Evolutionary conservation across 2,797 vertebrate species (phyloP).

Genomic region (Cossypha polioptera): DNA sequence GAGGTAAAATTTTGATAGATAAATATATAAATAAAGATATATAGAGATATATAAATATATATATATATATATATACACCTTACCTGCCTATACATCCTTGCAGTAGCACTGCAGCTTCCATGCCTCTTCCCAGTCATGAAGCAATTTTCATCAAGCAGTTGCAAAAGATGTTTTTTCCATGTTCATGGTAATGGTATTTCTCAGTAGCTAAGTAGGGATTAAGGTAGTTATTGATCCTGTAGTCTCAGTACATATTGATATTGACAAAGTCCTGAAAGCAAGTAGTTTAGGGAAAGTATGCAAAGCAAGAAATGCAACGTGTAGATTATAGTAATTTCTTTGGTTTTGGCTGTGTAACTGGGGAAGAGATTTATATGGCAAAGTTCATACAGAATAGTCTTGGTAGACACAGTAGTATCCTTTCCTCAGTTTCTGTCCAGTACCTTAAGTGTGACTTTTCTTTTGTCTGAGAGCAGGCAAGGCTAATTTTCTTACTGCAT

Average conservation of each 20-base stretch:
- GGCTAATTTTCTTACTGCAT: neutral
- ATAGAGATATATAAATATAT: too few species aligned
- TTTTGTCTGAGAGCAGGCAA: neutral
- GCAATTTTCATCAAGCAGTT: neutral
- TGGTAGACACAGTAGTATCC: neutral
- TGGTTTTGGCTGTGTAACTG: neutral
- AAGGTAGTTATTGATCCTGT: neutral
- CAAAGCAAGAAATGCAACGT: neutral
- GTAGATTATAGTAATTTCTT: neutral
- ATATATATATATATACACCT: neutral
- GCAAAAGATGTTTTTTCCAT: neutral
- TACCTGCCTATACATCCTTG: neutral
- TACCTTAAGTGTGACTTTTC: neutral
- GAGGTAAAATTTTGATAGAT: neutral
- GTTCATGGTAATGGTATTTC: neutral
- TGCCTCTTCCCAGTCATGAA: neutral
- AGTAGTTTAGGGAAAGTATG: neutral
- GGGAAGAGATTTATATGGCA: neutral
- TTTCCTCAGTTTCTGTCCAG: neutral
- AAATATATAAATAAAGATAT: too few species aligned
- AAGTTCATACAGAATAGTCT: neutral
- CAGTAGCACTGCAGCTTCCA: neutral
- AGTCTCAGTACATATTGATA: neutral
- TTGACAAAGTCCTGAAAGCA: neutral
- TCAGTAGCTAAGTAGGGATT: neutral